Evolutionary conservation across 2,797 vertebrate species (phyloP).

Genomic region (Pelochelys cantorii): DNA sequence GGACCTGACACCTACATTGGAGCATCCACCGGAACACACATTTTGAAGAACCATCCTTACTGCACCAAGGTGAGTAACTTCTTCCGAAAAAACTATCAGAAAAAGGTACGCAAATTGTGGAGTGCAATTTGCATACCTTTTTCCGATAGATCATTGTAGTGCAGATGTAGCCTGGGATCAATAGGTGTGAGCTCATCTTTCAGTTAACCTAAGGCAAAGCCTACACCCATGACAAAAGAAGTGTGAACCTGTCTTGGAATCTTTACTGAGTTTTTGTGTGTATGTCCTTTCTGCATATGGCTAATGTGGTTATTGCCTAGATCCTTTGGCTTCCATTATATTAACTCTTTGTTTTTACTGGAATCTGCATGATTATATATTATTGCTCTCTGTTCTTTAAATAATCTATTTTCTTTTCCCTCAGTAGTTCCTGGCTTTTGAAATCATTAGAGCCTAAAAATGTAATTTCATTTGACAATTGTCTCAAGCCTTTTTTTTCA

Average conservation of each 20-base stretch:
- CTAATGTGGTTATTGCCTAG: slow-evolving; percentile 50
- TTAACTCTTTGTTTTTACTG: slow-evolving; percentile 31
- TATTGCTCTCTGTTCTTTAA: slow-evolving; percentile 53
- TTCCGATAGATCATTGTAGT: too few relatives aligned
- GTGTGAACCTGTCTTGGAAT: background rate
- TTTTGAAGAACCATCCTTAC: too few relatives aligned
- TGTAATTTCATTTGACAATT: background rate
- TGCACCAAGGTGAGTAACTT: too few relatives aligned
- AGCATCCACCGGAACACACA: too few relatives aligned
- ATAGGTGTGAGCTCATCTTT: background rate
- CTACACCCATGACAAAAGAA: background rate
- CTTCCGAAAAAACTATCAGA: too few relatives aligned
- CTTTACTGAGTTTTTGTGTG: background rate
- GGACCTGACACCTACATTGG: too few relatives aligned
- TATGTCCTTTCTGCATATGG: slow-evolving; percentile 48
- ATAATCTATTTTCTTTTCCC: background rate
- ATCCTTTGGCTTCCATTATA: slow-evolving; percentile 47
- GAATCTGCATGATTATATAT: slow-evolving; percentile 26
- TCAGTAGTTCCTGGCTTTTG: background rate
- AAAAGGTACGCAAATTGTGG: too few relatives aligned
- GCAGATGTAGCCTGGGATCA: too few relatives aligned
- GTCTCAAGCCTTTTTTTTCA: slow-evolving; percentile 33
- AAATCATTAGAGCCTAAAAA: slow-evolving; percentile 1
- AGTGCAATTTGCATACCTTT: too few relatives aligned
- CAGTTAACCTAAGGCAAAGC: background rate